Base-by-base conservation (phyloP, 2,888 invertebrate species). In the Eurois occulta region DNA sequence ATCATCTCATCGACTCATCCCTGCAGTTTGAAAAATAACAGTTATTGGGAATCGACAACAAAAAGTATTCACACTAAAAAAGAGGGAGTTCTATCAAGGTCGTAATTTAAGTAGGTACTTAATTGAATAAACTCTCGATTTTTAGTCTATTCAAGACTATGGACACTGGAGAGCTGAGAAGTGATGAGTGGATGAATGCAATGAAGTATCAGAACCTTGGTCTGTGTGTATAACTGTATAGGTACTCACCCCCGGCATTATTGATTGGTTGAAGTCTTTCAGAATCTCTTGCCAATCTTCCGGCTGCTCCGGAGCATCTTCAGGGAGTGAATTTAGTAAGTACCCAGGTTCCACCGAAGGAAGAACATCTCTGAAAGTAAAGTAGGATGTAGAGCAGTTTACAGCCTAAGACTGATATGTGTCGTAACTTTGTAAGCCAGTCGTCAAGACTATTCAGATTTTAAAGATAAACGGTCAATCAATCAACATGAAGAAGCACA, bases 291-390 rank as follows among this genome's bases (percentile, higher is more conserved):
- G 97, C 99, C 99, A 99, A 16, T 97, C 94, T 93, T 99, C 99
- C 0, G 99, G 97, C 4, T 97, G 94, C 85, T 98, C 97, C 0
- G 99, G 99, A 13, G 99, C 98, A 86, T 98, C 97, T 78, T 97
- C 96, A 0, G 99, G 99, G 48, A 99, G 95, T 71, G 98, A 95
- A 13, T 98, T 97, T 72, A 98, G 97, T 89, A 99, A 96, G 93
- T 99, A 99, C 58, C 99, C 99, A 0, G 99, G 99, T 87, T 98
- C 97, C 0, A 99, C 99, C 0, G 98, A 97, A 13, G 99, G 99
- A 74, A 99, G 94, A 0, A 99, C 99, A 89, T 97, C 97, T 89
- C 98, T 98, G 72, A 8, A 86, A 83, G 43, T 35, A 58, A 46
- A 48, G 7, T 0, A 28, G 6, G 0, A 10, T 66, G 4, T 81